Conservation (phyloP, 2,113 vertebrate species). For the Lanius ludovicianus region DNA sequence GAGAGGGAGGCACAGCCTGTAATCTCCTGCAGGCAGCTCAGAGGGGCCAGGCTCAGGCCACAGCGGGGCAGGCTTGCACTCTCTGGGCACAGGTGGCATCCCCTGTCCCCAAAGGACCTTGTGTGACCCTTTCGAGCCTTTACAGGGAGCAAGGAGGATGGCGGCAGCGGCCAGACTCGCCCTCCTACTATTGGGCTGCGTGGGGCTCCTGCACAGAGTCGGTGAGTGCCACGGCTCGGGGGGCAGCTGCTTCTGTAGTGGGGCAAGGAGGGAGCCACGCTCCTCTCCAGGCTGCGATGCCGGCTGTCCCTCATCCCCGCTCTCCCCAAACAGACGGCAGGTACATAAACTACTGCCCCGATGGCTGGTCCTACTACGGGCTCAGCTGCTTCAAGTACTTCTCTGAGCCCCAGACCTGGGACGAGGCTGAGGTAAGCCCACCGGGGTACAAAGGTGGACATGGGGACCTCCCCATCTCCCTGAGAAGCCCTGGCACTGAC, state of each 20-base stretch:
- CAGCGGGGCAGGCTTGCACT: not conserved
- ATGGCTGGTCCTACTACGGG: slow-evolving; percentile 56
- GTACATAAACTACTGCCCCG: not conserved
- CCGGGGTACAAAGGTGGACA: rapidly evolving
- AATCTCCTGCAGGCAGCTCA: not conserved
- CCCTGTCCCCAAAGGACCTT: not conserved
- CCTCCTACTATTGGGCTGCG: slow-evolving; percentile 26
- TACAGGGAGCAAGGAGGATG: slow-evolving; percentile 10
- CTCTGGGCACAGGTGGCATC: not conserved
- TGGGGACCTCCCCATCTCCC: rapidly evolving
- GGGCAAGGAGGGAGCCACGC: rapidly evolving
- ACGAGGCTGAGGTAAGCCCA: slow-evolving; percentile 55
- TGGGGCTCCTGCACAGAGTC: not conserved
- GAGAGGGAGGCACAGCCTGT: not conserved
- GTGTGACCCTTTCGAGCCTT: not conserved
- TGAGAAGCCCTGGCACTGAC: rapidly evolving
- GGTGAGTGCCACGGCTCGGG: not conserved
- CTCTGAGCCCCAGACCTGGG: not conserved
- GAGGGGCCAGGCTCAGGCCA: not conserved
- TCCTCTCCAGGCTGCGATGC: rapidly evolving
- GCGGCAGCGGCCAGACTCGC: not conserved
- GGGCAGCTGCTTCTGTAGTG: rapidly evolving
- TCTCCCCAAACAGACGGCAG: not conserved
- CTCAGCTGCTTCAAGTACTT: slow-evolving; percentile 65
- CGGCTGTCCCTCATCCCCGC: not conserved